Evolutionary conservation across 2,113 vertebrate species (phyloP).

Genomic region (zebrafish (Danio rerio)): GRCz12tu NC_133193.1:49035001-49035500

Average conservation of each 20-base stretch:
- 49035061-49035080: background rate
- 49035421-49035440: slow-evolving; percentile 46
- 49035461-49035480: slow-evolving; percentile 50
- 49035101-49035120: slow-evolving; percentile 34
- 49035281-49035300: slow-evolving; percentile 4
- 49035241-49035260: slow-evolving; percentile 67
- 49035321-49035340: slow-evolving; percentile 47
- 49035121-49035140: slow-evolving; percentile 24
- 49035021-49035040: slow-evolving; percentile 65
- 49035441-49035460: slow-evolving; percentile 53
- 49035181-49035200: slow-evolving; percentile 78
- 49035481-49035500: slow-evolving; percentile 42
- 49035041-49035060: slow-evolving; percentile 34
- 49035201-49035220: slow-evolving; percentile 68
- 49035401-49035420: slow-evolving; percentile 55
- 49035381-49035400: slow-evolving; percentile 34
- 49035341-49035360: slow-evolving; percentile 31
- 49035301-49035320: background rate
- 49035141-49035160: slow-evolving; percentile 41
- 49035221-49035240: slow-evolving; percentile 62
- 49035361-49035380: slow-evolving; percentile 24
- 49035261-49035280: slow-evolving; percentile 52
- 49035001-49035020: slow-evolving; percentile 96
- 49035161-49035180: background rate
- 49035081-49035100: slow-evolving; percentile 52